Percentiles rank a stretch among this genome's conserved stretches.
Conservation (phyloP, 2,113 vertebrate species). For the Tachuris rubrigastra region DNA sequence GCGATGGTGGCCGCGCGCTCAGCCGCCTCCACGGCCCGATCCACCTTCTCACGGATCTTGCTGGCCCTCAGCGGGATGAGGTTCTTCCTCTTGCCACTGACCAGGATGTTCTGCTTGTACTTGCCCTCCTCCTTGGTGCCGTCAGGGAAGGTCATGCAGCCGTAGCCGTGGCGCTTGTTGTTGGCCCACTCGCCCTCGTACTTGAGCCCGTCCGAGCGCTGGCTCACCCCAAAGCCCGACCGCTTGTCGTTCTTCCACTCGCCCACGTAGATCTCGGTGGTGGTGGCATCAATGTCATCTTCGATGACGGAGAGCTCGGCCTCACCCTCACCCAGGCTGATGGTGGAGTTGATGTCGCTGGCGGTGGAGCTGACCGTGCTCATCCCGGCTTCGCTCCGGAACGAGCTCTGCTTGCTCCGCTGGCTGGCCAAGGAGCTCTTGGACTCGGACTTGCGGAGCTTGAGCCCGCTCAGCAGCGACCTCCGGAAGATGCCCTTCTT, state of each 20-base stretch:
- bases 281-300: constrained; percentile 92
- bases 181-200: constrained; percentile 93
- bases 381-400: constrained; percentile 97
- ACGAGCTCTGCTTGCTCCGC: constrained; percentile 98
- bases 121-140: constrained; percentile 98
- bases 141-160: constrained; percentile 95
- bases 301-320: constrained; percentile 83
- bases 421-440: constrained; percentile 98
- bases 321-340: constrained; percentile 93
- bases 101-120: constrained; percentile 95
- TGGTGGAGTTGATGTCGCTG: constrained; percentile 95
- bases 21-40: constrained; percentile 89
- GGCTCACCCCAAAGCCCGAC: constrained; percentile 90
- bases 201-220: constrained; percentile 91
- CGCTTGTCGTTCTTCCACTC: constrained; percentile 97
- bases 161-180: constrained; percentile 95
- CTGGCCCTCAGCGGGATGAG: constrained; percentile 95
- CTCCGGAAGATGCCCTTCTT: constrained; percentile 94
- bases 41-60: constrained; percentile 98
- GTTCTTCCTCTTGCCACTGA: constrained; percentile 96
- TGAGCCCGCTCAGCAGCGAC: constrained; percentile 93
- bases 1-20: constrained; percentile 92
- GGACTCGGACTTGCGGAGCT: constrained; percentile 93
- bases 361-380: constrained; percentile 95
- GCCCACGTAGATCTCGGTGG: constrained; percentile 92